phyloP scores from a whole-genome alignment of 2,888 invertebrate species.

The Graphium colonna region DNA sequence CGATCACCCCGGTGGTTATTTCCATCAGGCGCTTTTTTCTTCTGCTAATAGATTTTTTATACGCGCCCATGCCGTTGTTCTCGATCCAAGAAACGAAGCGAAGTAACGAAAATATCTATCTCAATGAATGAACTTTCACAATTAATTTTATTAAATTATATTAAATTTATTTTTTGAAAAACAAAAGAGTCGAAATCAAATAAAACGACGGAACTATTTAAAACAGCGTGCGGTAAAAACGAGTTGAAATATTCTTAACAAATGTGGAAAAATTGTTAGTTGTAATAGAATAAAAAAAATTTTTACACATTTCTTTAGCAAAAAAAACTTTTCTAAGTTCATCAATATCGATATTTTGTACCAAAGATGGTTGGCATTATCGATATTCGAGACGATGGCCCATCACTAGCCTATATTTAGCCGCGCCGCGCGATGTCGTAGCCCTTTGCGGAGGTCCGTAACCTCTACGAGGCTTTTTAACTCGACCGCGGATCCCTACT shows the following conservation, averaged over 20 bases:
- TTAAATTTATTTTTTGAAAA: too few relatives aligned
- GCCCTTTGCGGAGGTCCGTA: constrained; percentile 32
- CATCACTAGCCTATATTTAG: constrained; percentile 33
- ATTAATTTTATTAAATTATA: too few relatives aligned
- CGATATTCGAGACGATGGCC: constrained; percentile 7
- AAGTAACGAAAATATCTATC: too few relatives aligned
- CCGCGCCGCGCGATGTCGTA: constrained; percentile 26
- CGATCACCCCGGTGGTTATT: constrained; percentile 14
- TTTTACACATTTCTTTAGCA: neutral
- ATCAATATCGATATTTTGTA: neutral
- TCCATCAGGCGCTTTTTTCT: constrained; percentile 1
- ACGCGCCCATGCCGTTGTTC: neutral
- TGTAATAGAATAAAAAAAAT: neutral
- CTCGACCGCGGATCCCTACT: constrained; percentile 8
- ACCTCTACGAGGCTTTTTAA: constrained; percentile 23
- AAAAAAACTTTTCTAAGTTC: neutral
- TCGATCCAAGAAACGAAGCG: too few relatives aligned
- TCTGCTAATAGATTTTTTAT: neutral
- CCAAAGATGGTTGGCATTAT: neutral
- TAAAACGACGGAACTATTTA: too few relatives aligned
- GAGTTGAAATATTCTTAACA: too few relatives aligned
- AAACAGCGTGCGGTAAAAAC: too few relatives aligned
- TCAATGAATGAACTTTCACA: too few relatives aligned
- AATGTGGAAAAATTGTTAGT: too few relatives aligned
- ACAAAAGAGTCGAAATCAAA: too few relatives aligned